These are phyloP conservation scores for Incurvaria masculella DNA, from an alignment of 2,888 invertebrate species.

Conservation along the genomic window DNA sequence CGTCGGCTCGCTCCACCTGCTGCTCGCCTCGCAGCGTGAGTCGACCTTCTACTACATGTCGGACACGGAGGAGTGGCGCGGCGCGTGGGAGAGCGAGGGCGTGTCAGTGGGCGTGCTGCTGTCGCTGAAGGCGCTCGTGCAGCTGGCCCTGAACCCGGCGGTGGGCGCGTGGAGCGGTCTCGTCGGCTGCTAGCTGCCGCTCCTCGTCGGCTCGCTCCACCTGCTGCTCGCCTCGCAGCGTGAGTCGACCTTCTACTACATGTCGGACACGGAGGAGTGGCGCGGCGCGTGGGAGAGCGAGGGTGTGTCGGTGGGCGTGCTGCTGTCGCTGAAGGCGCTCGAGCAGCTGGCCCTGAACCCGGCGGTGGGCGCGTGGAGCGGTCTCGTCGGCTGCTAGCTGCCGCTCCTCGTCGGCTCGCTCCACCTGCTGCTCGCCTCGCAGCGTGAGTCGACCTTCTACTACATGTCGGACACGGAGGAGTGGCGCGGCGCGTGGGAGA, in stretches of 20 bases:
- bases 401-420: conserved; percentile 26
- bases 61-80: too few species aligned
- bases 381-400: conserved; percentile 27
- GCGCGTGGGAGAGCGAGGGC: conserved; percentile 22
- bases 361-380: conserved; percentile 31
- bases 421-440: conserved; percentile 31
- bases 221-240: conserved; percentile 34
- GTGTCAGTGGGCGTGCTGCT: conserved; percentile 35
- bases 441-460: too few species aligned
- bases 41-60: too few species aligned
- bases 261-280: too few species aligned
- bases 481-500: too few species aligned
- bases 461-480: too few species aligned
- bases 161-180: conserved; percentile 32
- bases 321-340: conserved; percentile 40
- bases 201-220: conserved; percentile 24
- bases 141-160: conserved; percentile 31
- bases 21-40: conserved; percentile 36
- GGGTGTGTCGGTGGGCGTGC: conserved; percentile 30
- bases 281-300: conserved; percentile 22
- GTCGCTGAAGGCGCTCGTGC: conserved; percentile 39
- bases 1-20: conserved; percentile 25
- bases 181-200: conserved; percentile 29
- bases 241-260: too few species aligned
- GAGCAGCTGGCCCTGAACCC: conserved; percentile 35